Percentiles rank a stretch among this genome's conserved stretches.
phyloP scores from a whole-genome alignment of 2,888 invertebrate species.

The Carpatolechia fugitivella region DNA sequence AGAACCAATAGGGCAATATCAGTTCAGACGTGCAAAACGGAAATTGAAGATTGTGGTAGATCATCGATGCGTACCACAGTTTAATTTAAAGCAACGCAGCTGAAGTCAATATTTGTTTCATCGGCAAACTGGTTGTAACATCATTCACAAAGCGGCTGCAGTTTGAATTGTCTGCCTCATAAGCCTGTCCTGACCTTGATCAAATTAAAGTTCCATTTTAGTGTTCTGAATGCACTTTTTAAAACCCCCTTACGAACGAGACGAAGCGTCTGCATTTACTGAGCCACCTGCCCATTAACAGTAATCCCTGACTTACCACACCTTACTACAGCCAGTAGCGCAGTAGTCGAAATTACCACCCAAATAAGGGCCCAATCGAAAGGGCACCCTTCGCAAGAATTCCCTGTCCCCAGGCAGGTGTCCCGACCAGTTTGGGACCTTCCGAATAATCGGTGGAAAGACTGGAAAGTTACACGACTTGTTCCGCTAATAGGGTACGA shows the following conservation, averaged over 20 bases:
- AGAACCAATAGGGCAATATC: slow-evolving; percentile 2
- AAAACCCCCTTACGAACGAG: neutral
- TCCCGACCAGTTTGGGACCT: slow-evolving; percentile 46
- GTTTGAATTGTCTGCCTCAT: too few species aligned
- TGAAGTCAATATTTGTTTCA: neutral
- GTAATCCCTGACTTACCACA: slow-evolving; percentile 4
- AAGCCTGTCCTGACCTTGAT: too few species aligned
- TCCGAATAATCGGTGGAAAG: slow-evolving; percentile 36
- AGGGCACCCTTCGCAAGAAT: slow-evolving; percentile 38
- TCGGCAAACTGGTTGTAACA: too few species aligned
- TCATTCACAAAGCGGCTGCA: too few species aligned
- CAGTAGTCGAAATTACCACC: slow-evolving; percentile 2
- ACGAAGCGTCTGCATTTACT: neutral
- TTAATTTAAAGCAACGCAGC: slow-evolving; percentile 1
- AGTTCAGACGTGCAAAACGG: slow-evolving; percentile 10
- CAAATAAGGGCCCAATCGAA: slow-evolving; percentile 25
- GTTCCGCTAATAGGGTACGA: slow-evolving; percentile 39
- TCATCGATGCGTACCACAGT: neutral
- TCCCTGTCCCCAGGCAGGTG: slow-evolving; percentile 53
- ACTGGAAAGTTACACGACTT: slow-evolving; percentile 49
- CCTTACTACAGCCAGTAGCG: neutral
- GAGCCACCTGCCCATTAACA: neutral
- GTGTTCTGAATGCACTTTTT: too few species aligned
- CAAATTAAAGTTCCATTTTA: too few species aligned
- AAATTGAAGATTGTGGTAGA: slow-evolving; percentile 12